phyloP scores from a whole-genome alignment of 2,113 vertebrate genomes.

The Oceanodroma tethys region DNA sequence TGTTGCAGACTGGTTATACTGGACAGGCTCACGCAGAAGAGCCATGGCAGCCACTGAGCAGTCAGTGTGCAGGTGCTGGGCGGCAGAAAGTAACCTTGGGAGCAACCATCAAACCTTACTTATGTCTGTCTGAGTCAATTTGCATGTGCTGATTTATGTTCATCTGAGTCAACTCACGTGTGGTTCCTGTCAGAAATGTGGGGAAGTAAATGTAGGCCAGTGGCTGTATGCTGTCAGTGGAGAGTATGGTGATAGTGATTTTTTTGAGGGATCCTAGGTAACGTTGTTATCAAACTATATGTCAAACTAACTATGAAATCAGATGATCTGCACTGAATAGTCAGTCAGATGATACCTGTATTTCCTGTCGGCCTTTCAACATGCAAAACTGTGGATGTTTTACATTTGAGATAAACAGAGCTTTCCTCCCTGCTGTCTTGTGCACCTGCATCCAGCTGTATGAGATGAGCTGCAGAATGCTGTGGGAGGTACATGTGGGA shows the following conservation, averaged over 20 bases:
- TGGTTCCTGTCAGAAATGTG: neutral
- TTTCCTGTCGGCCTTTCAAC: constrained; percentile 2
- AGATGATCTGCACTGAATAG: neutral
- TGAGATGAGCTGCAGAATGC: neutral
- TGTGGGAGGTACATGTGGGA: neutral
- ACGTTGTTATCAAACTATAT: neutral
- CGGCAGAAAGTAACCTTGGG: neutral
- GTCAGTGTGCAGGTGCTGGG: neutral
- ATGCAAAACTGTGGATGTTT: neutral
- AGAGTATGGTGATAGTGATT: neutral
- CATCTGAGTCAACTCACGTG: neutral
- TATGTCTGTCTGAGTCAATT: neutral
- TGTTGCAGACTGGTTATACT: neutral
- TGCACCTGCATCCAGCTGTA: neutral
- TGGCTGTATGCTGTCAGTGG: neutral
- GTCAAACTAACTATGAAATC: neutral
- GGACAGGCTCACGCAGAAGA: neutral
- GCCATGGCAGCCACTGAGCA: neutral
- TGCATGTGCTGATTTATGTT: neutral
- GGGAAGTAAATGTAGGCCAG: neutral
- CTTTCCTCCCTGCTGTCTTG: neutral
- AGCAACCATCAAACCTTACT: neutral
- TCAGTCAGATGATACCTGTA: neutral
- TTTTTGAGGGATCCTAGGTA: neutral
- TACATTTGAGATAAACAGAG: neutral